Evolutionary conservation across 2,888 invertebrate species (phyloP), one percentile per base, ranked within the genome.

Genomic region (Eupithecia insigniata): DNA sequence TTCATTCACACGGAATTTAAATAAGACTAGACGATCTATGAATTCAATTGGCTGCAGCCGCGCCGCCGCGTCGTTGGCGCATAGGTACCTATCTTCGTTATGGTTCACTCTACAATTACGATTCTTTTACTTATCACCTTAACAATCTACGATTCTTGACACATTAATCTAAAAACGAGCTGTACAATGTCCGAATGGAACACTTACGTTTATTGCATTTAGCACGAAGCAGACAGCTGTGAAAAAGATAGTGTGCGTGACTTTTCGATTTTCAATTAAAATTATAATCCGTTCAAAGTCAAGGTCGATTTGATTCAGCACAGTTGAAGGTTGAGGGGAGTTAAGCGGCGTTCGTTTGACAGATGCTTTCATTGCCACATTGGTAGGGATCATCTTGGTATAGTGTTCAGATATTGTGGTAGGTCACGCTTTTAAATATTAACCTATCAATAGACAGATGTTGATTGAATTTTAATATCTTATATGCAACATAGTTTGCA

Each of bases 121-220:
- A 80, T 71, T 77, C 76, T 75, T 78, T 80, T 76, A 77, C 72
- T 80, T 84, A 84, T 78, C 78, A 66, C 61, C 69, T 60, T 64
- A 61, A 73, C 72, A 64, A 75, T 78, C 75, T 70, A 55, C 74
- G 73, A 74, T 71, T 75, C 65, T 75, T 85, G 85, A 86, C 88
- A 89, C 85, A 87, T 85, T 87, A 84, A 88, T 89, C 89, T 87
- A 82, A 84, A 87, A 87, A 87, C 83, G 84, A 77, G 64, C 32
- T 36, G 36, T 36, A 78, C 80, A 83, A 81, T 74, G 46, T 62
- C 69, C 66, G 64, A 71, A 34, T 82, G 81, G 83, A 83, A 78
- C 81, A 84, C 83, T 86, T 82, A 83, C 84, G 82, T 87, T 90
- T 88, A 89, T 89, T 85, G 83, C 82, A 89, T 90, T 87, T 82